phyloP scores from a whole-genome alignment of 2,113 vertebrate species.

The Pseudopipra pipra region DNA sequence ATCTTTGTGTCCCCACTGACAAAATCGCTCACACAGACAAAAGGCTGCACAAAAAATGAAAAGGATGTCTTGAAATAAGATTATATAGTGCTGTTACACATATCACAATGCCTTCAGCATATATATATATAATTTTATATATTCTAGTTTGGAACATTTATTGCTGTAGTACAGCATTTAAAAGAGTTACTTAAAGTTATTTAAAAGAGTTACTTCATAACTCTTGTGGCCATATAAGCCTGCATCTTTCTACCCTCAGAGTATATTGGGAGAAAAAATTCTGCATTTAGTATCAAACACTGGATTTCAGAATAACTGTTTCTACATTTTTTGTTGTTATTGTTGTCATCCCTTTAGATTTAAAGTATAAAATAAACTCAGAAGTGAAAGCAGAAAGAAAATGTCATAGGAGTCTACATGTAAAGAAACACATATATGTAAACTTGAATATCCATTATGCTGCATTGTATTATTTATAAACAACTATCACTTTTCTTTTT shows the following conservation, averaged over 20 bases:
- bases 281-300: background rate
- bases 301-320: background rate
- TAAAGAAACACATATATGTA: background rate
- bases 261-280: background rate
- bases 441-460: background rate
- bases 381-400: background rate
- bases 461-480: background rate
- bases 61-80: background rate
- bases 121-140: background rate
- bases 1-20: background rate
- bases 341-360: background rate
- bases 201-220: background rate
- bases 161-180: background rate
- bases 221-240: background rate
- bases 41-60: background rate
- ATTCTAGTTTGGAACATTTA: background rate
- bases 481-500: background rate
- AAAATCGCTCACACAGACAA: background rate
- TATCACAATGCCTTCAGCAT: background rate
- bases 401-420: background rate
- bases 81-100: background rate
- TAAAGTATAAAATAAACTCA: background rate
- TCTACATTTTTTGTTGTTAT: background rate
- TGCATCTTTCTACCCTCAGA: background rate
- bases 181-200: background rate